These are phyloP conservation scores for Chiloscyllium punctatum DNA, from an alignment of 2,797 vertebrate species.

Conservation along the genomic window DNA sequence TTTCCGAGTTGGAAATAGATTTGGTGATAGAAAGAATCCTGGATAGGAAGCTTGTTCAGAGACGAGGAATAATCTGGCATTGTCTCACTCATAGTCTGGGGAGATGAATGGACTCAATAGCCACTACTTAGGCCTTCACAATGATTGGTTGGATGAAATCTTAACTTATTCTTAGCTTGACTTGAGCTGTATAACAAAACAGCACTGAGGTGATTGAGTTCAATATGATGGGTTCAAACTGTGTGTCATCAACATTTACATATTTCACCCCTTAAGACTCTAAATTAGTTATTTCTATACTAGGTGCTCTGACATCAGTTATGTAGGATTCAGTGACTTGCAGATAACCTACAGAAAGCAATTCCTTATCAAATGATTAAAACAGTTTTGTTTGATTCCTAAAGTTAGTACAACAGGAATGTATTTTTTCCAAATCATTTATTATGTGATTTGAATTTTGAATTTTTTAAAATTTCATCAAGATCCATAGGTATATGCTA, in stretches of 20 bases:
- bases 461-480: not conserved
- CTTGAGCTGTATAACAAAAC: not conserved
- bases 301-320: not conserved
- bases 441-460: not conserved
- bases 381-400: not conserved
- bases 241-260: not conserved
- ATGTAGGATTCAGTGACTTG: not conserved
- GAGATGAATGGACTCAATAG: not conserved
- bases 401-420: not conserved
- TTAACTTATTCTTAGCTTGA: not conserved
- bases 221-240: not conserved
- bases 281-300: not conserved
- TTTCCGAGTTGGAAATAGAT: not conserved
- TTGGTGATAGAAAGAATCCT: not conserved
- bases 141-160: not conserved
- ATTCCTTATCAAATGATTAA: not conserved
- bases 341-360: not conserved
- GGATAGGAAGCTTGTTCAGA: not conserved
- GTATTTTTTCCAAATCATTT: not conserved
- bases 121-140: not conserved
- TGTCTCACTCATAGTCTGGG: not conserved
- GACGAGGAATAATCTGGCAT: not conserved
- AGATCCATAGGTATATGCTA: not conserved
- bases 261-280: not conserved
- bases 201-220: not conserved